Evolutionary conservation across 2,797 vertebrate species (phyloP), one percentile per base, ranked within the genome.

Genomic region (Lepus townsendii): DNA sequence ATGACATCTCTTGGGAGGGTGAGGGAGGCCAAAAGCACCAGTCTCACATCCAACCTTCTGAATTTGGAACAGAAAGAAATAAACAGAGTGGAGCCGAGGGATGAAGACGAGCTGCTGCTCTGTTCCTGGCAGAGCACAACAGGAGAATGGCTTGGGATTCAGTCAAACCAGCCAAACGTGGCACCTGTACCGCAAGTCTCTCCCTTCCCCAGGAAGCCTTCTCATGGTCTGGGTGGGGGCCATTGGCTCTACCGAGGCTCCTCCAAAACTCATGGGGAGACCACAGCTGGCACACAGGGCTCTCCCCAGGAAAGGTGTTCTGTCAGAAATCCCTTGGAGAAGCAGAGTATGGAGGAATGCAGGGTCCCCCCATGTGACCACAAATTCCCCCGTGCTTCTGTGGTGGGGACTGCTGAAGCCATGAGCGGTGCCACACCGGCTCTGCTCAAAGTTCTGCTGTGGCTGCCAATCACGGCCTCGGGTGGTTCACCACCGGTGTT

Each of bases 151-250:
- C 19, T 30, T 7, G 38, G 24, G 50, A 27, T 12, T 13, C 24
- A 14, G 47, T 27, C 11, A 30, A 26, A 17, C 32, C 19, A 7
- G 30, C 9, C 54, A 13, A 79, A 30, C 9, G 12, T n/a, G n/a
- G 5, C 22, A 7, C 14, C 4, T 19, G n/a, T 7, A 16, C 47
- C 26, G 9, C 26, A 62, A 30, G 26, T 12, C 19, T 80, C 42
- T 57, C 24, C 8, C 1, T 26, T 16, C 47, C 69, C 42, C 68
- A 30, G 20, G 10, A 17, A 62, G 52, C 52, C 60, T 24, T 0
- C 50, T 12, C 72, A 9, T 0, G 1, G 30, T 30, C 35, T 1
- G 6, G 30, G 11, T 27, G 8, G 20, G 52, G 12, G 10, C 14
- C 7, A 12, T n/a, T 9, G 27, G 42, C 42, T 6, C 66, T 16